Evolutionary conservation across 2,888 invertebrate genomes (phyloP).

Genomic region (Ormia ochracea): DNA sequence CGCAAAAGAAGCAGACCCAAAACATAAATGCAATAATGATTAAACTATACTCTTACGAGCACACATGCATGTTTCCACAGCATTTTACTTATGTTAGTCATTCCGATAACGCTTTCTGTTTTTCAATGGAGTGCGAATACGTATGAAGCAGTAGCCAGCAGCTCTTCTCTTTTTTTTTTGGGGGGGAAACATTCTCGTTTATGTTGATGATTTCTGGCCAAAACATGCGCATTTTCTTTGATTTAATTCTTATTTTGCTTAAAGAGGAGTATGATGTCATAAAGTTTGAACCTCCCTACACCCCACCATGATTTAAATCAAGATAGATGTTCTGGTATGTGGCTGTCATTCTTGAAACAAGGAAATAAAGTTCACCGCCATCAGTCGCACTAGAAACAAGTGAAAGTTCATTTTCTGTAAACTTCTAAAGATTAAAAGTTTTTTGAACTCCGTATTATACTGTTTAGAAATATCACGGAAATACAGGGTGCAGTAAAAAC

Average conservation of each 20-base stretch:
- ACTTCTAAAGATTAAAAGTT: slow-evolving; percentile 36
- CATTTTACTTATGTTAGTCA: slow-evolving; percentile 11
- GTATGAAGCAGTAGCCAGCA: neutral
- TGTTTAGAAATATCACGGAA: neutral
- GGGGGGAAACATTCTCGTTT: slow-evolving; percentile 11
- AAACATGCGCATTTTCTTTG: slow-evolving; percentile 66
- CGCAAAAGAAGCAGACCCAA: slow-evolving; percentile 15
- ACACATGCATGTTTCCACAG: slow-evolving; percentile 16
- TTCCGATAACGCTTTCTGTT: neutral
- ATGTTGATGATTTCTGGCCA: slow-evolving; percentile 29
- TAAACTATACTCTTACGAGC: no score
- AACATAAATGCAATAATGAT: slow-evolving; percentile 16
- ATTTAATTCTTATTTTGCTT: slow-evolving; percentile 10
- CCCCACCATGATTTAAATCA: neutral
- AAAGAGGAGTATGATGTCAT: slow-evolving; percentile 69
- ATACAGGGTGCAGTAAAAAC: neutral
- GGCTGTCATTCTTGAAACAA: neutral
- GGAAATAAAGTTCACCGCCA: slow-evolving; percentile 8
- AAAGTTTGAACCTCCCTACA: neutral
- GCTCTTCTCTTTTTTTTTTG: neutral
- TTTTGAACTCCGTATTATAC: slow-evolving; percentile 35
- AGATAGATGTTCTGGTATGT: neutral
- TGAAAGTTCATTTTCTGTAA: slow-evolving; percentile 43
- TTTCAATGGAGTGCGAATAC: neutral
- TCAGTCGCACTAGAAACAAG: slow-evolving; percentile 13